Conservation (phyloP, 1,140 invertebrate species). For the Elysia chlorotica region DNA sequence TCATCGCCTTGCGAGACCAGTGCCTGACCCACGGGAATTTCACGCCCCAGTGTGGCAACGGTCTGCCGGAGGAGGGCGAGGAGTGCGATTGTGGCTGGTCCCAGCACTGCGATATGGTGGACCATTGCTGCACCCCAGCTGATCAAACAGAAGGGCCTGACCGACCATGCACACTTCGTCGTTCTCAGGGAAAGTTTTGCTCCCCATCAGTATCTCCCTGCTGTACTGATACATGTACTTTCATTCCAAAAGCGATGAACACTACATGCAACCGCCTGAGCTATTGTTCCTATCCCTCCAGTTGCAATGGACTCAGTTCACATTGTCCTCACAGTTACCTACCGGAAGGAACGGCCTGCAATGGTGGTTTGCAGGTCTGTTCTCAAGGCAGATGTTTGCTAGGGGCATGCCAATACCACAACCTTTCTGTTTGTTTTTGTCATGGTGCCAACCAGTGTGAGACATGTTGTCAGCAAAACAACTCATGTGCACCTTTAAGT, state of each 20-base stretch:
- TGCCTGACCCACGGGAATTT: constrained; percentile 25
- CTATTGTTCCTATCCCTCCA: constrained; percentile 29
- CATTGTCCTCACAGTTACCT: constrained; percentile 29
- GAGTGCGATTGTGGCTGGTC: constrained; percentile 52
- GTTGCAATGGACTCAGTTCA: constrained; percentile 34
- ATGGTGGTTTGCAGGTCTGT: constrained; percentile 33
- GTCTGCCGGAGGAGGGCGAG: constrained; percentile 39
- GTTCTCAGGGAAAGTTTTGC: constrained; percentile 34
- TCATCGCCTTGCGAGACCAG: constrained; percentile 39
- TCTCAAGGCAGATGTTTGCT: constrained; percentile 28
- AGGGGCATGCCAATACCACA: constrained; percentile 31
- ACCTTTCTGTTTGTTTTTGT: constrained; percentile 35
- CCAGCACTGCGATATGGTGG: constrained; percentile 32
- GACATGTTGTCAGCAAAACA: constrained; percentile 25
- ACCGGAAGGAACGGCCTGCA: constrained; percentile 34
- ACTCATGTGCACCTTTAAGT: neutral
- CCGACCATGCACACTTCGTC: constrained; percentile 35
- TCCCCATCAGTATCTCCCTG: constrained; percentile 35
- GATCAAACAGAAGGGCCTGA: constrained; percentile 20
- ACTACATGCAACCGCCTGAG: constrained; percentile 27
- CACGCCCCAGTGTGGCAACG: constrained; percentile 42
- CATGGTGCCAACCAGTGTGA: constrained; percentile 19
- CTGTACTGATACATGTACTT: constrained; percentile 32
- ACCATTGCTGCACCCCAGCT: constrained; percentile 47
- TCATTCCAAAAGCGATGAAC: constrained; percentile 2